Base-by-base conservation (phyloP, 1,140 invertebrate species). In the Orius laevigatus region DNA sequence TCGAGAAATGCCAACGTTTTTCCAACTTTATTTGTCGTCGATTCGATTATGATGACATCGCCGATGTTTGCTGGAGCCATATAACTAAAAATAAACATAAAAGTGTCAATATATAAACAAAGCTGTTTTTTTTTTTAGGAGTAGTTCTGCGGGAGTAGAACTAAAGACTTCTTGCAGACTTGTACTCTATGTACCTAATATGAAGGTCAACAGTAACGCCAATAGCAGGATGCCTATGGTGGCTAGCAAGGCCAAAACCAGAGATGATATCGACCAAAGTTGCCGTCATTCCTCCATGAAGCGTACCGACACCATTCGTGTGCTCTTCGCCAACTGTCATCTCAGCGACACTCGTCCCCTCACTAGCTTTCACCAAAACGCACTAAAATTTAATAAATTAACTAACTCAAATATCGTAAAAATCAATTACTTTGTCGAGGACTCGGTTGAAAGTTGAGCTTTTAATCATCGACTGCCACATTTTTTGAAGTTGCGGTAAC, bases 231-330 rank as follows among this genome's bases (percentile, higher is more conserved):
- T 72, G 63, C 39, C 63, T 67, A 15, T 74, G 71, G 50, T 74
- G 65, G 0, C 81, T 78, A 57, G 81, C 73, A 4, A 92, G 57
- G 1, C 84, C 86, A 60, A 80, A 76, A 0, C 84, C 84, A 4
- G 89, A 90, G 11, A 92, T 62, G 49, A 72, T 70, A 65, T 95
- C 90, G 8, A 93, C 75, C 11, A 93, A 58, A 2, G 82, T 81
- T 9, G 80, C 76, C 9, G 80, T 84, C 53, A 84, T 76, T 10
- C 87, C 89, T 35, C 88, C 88, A 66, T 94, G 87, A 3, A 93
- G 62, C 1, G 74, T 75, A 1, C 85, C 84, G 40, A 64, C 66
- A 15, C 66, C 56, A 63, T 95, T 95, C 1, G 78, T 59, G 63
- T 91, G 81, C 50, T 89, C 80, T 16, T 78, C 63, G 0, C 67